phyloP scores from a whole-genome alignment of 2,113 vertebrate genomes.

The Megaleporinus macrocephalus region DNA sequence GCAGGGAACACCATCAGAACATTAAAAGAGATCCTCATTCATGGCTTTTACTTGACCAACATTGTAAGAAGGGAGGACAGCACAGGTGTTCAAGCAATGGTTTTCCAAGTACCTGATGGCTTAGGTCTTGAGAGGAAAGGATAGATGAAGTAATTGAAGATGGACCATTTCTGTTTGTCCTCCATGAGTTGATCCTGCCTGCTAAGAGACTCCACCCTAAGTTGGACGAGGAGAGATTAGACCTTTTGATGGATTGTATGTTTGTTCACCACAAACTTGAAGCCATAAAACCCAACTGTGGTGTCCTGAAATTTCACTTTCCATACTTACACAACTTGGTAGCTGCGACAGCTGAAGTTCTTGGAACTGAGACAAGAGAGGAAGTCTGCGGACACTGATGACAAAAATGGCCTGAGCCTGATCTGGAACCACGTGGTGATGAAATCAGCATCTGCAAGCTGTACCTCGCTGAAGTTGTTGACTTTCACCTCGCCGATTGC shows the following conservation, averaged over 20 bases:
- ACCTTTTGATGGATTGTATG: neutral
- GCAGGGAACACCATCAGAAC: too few relatives aligned
- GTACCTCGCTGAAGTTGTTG: conserved; percentile 24
- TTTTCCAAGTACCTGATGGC: conserved; percentile 50
- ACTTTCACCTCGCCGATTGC: conserved; percentile 29
- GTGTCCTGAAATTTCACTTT: neutral
- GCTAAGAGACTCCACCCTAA: conserved; percentile 57
- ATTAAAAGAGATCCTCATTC: neutral
- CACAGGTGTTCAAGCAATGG: neutral
- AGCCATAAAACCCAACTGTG: neutral
- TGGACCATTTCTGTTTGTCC: conserved; percentile 11
- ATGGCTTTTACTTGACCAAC: neutral
- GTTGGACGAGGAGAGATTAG: conserved; percentile 18
- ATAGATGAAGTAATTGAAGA: conserved; percentile 59
- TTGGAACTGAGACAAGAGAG: too few relatives aligned
- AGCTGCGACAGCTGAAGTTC: too few relatives aligned
- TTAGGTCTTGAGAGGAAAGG: conserved; percentile 61
- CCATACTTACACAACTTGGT: neutral
- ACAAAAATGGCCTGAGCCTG: too few relatives aligned
- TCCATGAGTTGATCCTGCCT: conserved; percentile 48
- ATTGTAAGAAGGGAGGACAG: neutral
- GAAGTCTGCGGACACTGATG: too few relatives aligned
- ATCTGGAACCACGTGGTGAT: too few relatives aligned
- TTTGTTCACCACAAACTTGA: neutral
- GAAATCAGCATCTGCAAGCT: too few relatives aligned